Evolutionary conservation across 2,113 vertebrate species (phyloP).

Genomic region (Capreolus pygargus): DNA sequence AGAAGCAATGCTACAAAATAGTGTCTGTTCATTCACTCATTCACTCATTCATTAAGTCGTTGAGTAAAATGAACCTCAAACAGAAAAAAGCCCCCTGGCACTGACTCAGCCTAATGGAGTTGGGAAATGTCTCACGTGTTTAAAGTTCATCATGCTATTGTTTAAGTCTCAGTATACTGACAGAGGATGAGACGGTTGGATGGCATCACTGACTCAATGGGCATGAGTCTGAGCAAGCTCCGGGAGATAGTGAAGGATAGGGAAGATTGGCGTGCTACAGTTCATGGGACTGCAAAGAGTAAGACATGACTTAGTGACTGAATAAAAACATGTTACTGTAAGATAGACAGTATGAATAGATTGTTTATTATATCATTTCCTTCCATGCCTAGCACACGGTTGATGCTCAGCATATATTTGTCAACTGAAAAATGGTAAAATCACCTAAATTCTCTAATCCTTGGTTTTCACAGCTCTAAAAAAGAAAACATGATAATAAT

Average conservation of each 20-base stretch:
- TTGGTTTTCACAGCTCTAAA: neutral
- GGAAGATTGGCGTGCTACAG: neutral
- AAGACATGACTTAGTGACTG: neutral
- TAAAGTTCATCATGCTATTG: neutral
- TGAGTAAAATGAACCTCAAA: neutral
- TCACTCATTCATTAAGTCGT: neutral
- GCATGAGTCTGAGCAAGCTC: neutral
- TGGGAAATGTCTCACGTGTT: neutral
- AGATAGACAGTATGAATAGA: neutral
- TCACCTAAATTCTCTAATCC: neutral
- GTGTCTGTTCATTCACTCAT: neutral
- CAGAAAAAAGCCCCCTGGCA: neutral
- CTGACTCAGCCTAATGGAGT: neutral
- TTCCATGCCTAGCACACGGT: neutral
- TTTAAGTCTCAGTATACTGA: neutral
- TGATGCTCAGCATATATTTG: neutral
- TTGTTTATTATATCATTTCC: neutral
- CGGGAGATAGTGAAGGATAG: neutral
- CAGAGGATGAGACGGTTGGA: neutral
- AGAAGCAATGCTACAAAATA: neutral
- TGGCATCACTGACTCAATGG: neutral
- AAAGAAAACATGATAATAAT: neutral
- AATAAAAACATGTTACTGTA: neutral
- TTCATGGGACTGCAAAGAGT: neutral
- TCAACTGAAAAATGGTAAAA: neutral